Percentiles rank a stretch among this genome's conserved stretches.
Conservation (phyloP, 2,888 invertebrate species). For the Acanthococcus lagerstroemiae region DNA sequence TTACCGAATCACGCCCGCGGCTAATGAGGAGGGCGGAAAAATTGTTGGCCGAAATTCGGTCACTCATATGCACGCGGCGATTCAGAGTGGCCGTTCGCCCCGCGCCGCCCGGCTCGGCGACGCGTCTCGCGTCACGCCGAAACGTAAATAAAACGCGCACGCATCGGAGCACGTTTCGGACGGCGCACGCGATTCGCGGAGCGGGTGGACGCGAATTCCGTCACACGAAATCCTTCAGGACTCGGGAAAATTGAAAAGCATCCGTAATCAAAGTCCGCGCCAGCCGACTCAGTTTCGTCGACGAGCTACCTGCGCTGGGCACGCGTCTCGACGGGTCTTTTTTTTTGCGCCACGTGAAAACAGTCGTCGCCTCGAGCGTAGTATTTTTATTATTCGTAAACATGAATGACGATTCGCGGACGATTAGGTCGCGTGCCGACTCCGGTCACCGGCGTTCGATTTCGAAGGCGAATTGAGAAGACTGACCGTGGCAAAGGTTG, state of each 20-base stretch:
- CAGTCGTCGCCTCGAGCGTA: not conserved
- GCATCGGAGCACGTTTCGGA: slow-evolving; percentile 21
- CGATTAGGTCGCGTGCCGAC: too few relatives aligned
- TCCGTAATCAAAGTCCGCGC: not conserved
- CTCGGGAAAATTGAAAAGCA: not conserved
- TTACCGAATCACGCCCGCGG: too few relatives aligned
- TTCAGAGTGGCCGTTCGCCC: not conserved
- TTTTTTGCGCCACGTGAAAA: slow-evolving; percentile 10
- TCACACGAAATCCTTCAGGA: not conserved
- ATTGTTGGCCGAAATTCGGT: not conserved
- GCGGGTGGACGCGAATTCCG: not conserved
- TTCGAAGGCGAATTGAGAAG: too few relatives aligned
- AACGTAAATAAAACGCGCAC: slow-evolving; percentile 20
- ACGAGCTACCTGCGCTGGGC: slow-evolving; percentile 5
- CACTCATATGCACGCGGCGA: not conserved
- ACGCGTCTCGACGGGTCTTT: slow-evolving; percentile 5
- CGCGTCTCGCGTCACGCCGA: not conserved
- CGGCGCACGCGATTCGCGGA: not conserved
- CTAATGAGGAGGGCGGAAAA: not conserved
- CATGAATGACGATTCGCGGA: too few relatives aligned
- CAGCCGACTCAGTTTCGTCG: slow-evolving; percentile 5
- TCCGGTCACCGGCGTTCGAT: too few relatives aligned
- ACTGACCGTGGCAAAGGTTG: too few relatives aligned
- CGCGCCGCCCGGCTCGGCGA: too few relatives aligned
- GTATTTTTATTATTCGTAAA: too few relatives aligned